Base-by-base conservation (phyloP, 2,888 invertebrate genomes). In the Kryphioiulus occultus region DNA sequence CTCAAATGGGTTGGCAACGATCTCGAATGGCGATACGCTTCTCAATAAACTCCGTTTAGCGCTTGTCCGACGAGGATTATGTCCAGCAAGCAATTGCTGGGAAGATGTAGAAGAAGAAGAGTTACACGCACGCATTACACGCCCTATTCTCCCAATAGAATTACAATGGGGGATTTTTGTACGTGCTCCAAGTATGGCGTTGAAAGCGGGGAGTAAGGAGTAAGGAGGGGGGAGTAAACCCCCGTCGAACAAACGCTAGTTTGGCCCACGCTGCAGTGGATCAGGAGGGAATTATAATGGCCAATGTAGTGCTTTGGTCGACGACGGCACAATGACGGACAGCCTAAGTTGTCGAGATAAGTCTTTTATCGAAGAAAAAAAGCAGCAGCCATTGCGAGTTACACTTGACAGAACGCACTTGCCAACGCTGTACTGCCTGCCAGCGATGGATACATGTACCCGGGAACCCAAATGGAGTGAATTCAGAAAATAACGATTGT, bases 301-400 rank as follows among this genome's bases (percentile, higher is more conserved):
- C 68, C 68, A 68, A 68, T 68, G 68, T 26, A 68, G 26, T 26
- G 68, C 68, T 68, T 26, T 68, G 68, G 26, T 26, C 68, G 26
- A 68, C 68, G 68, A 68, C 12, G 68, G 68, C n/a, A 68, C 68
- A 68, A 68, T 68, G 68, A 68, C 68, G 68, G 68, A 68, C 68
- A 68, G 68, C 68, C 26, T 26, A 68, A 26, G 68, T 68, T 68
- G 68, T 68, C 68, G 15, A 68, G 68, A 68, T 68, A 68, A 68
- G 68, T 68, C 68, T 68, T 68, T 68, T 68, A 68, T 68, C 68
- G 68, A 26, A 12, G 68, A 68, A 68, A 26, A 68, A 68, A 68
- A 26, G 12, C 22, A 68, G 9, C 68, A 68, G 19, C 22, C 59
- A 59, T 10, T 3, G 59, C 59, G 59, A 59, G 68, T 68, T 12